Evolutionary conservation across 1,140 invertebrate species (phyloP), one percentile per base, ranked within the genome.

Genomic region (Drosophila malerkotliana): DNA sequence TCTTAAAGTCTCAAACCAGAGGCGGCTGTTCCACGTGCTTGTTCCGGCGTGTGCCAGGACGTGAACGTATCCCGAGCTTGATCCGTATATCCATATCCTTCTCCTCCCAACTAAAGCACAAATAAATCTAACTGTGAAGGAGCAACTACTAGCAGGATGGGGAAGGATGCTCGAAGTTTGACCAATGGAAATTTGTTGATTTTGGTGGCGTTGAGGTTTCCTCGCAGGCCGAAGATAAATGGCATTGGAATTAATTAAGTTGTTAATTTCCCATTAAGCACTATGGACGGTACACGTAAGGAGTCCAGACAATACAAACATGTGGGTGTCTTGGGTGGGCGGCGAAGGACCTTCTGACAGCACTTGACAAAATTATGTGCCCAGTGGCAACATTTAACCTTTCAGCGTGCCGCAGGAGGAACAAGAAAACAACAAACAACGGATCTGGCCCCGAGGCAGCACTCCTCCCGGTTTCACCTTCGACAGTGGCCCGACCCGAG

Each of bases 261-360:
- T 89, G 84, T 89, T 89, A 89, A 89, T 89, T 89, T 84, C 77
- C 85, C 85, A 89, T 89, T 89, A 89, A 73, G 75, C 82, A 88
- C 66, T 59, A 41, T 56, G 53, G 59, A 56, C 66, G 39, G 51
- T 67, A 60, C 79, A 88, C 72, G 72, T 88, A 83, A 73, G 58
- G 49, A 45, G 68, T 75, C 66, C 60, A 77, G 55, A 79, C 62
- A 69, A 49, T 4, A 30, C 72, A 72, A 49, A 64, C 48, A 57
- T 53, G 49, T 62, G 41, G 34, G 18, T 48, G 37, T 14, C 30
- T n/a, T 12, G 49, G 7, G 21, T 18, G 55, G 41, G 55, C 44
- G 6, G 18, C 5, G 21, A 34, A 56, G 68, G 64, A 45, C 59
- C 63, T 69, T 39, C 61, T 87, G 78, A 85, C 82, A 85, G 78